Base-by-base conservation (phyloP, 2,797 vertebrate genomes). In the Syndactyla subalaris region DNA sequence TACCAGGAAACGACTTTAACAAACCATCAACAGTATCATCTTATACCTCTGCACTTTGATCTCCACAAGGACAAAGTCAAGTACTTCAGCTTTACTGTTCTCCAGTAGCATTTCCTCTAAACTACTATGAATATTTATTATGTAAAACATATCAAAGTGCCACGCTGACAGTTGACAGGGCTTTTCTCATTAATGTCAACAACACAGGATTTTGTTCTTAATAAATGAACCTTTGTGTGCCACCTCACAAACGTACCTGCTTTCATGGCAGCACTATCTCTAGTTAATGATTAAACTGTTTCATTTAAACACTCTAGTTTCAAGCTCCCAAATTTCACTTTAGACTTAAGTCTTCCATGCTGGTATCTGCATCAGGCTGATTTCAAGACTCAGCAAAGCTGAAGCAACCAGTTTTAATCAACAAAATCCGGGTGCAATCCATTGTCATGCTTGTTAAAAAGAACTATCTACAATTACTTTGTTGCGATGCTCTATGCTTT, bases 391-490 rank as follows among this genome's bases (percentile, higher is more conserved):
- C 38, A 43, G 29, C 24, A 80, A 83, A 73, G 38, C 13, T 41
- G 77, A 74, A 39, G 24, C 18, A 65, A 41, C 18, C 17, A 5
- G 13, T 51, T 68, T 46, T 66, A 46, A 51, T 65, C 12, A 76
- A 65, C 2, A 68, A 80, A 46, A 63, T 32, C 24, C 23, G 17
- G 10, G 27, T 55, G 27, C 11, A 80, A 77, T 16, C 24, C 12
- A 62, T n/a, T 36, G 26, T 22, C 27, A 75, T 2, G 1, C 3
- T 73, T 0, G 0, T 43, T 18, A 4, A n/a, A 58, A 81, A 21
- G n/a, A 17, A 5, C 8, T 12, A 48, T 13, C 6, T 68, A 59
- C 36, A 22, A 21, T 21, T 54, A 30, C 26, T 76, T 70, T 43
- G 7, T 49, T 43, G 27, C 27, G 24, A 61, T 14, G 24, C 4